These are phyloP conservation scores for Anthopleura sola DNA, from an alignment of 64 coral and sea anemone genomes.

Conservation along the genomic window DNA sequence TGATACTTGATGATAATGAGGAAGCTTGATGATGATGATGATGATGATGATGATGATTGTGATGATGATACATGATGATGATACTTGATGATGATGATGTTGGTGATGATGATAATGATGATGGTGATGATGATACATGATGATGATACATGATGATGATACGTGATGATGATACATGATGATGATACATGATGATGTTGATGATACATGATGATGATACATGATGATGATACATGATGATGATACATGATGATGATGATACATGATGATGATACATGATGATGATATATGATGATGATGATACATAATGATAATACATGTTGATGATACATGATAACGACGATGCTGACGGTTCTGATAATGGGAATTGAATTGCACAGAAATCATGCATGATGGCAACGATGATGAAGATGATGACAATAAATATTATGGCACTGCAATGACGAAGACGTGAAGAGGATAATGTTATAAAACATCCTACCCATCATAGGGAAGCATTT, in stretches of 20 bases:
- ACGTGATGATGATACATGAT: neutral
- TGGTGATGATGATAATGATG: neutral
- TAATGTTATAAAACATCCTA: slow-evolving; percentile 12
- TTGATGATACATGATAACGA: neutral
- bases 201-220: neutral
- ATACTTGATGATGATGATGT: neutral
- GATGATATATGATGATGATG: too few relatives aligned
- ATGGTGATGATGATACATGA: neutral
- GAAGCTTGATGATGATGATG: neutral
- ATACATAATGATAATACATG: too few relatives aligned
- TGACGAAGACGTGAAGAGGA: neutral
- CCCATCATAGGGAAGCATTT: slow-evolving; percentile 79
- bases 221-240: neutral
- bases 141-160: neutral
- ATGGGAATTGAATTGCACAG: too few relatives aligned
- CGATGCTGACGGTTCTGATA: neutral
- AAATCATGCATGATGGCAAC: neutral
- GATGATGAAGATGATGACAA: neutral
- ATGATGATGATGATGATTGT: neutral
- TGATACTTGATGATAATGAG: too few relatives aligned
- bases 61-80: neutral
- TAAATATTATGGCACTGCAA: neutral
- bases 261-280: too few relatives aligned
- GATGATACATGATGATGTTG: neutral
- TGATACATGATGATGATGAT: neutral